Evolutionary conservation across 2,797 vertebrate genomes (phyloP), one percentile per base, ranked within the genome.

Genomic region (Chanos chanos): DNA sequence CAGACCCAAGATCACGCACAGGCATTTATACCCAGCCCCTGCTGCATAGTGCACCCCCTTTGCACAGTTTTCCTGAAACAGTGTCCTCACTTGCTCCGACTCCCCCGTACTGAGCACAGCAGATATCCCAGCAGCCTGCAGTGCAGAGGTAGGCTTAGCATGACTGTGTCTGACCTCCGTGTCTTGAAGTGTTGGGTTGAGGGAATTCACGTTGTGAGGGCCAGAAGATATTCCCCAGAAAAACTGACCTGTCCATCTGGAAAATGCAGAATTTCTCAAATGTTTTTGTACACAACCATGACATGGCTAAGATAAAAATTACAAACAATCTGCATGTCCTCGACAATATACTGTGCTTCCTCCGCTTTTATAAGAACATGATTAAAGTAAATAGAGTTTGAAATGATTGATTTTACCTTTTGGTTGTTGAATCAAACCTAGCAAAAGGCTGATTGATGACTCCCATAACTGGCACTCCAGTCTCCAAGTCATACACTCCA

Each of bases 381-480:
- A n/a, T n/a, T n/a, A n/a, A n/a, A n/a, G n/a, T n/a, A n/a, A n/a
- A n/a, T n/a, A n/a, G n/a, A n/a, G n/a, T n/a, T n/a, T n/a, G n/a
- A n/a, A n/a, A n/a, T n/a, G n/a, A n/a, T n/a, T n/a, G 25, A 5
- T 4, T 31, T 37, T 6, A 16, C 36, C 36, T 39, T 36, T 7
- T 39, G 7, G 36, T 39, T n/a, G 19, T 21, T 22, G 55, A 52
- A 43, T 88, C 85, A 55, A 65, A 71, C 40, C 68, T 62, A 13
- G 64, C 77, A 56, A 88, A 87, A 10, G 84, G 86, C 13, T 88
- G 84, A 48, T 84, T 88, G 68, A 88, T 78, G 48, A 87, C 82
- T 3, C 84, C 85, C 77, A 87, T 84, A 13, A 88, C 57, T 2
- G 85, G 83, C 16, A 75, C 37, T 15, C 84, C 83, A 37, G 79